Percentiles rank a stretch among this genome's conserved stretches.
Conservation (phyloP, 2,888 invertebrate genomes). For the Ametastegia equiseti region DNA sequence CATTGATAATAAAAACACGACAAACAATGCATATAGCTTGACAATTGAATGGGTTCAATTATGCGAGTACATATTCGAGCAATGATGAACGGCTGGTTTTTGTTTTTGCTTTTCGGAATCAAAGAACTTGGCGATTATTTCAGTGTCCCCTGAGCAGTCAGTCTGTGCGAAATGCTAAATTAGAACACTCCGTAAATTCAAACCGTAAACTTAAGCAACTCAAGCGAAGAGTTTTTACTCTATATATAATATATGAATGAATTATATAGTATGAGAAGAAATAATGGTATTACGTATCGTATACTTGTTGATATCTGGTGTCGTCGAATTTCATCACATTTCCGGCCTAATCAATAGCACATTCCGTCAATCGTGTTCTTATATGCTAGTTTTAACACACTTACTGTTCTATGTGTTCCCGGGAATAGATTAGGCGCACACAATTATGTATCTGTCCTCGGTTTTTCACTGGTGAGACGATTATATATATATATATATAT, state of each 20-base stretch:
- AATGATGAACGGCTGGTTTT: neutral
- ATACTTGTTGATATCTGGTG: neutral
- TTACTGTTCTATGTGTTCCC: neutral
- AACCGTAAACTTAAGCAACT: neutral
- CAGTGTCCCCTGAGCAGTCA: neutral
- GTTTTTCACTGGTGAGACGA: neutral
- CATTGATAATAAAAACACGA: neutral
- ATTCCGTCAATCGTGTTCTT: neutral
- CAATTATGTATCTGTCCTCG: neutral
- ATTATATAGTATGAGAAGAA: neutral
- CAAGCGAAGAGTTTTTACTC: neutral
- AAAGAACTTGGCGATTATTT: neutral
- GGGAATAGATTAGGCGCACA: neutral
- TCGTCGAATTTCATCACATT: neutral
- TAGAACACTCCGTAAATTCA: neutral
- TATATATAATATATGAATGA: neutral
- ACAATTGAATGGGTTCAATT: neutral
- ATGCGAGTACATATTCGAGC: neutral
- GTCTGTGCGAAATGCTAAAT: neutral
- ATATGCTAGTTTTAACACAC: neutral
- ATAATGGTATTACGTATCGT: neutral
- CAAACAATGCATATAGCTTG: neutral
- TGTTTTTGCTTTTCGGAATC: neutral
- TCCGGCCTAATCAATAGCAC: neutral
- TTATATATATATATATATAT: too few species aligned